Conservation (phyloP, 2,888 invertebrate genomes). For the Mylabris sibirica region DNA sequence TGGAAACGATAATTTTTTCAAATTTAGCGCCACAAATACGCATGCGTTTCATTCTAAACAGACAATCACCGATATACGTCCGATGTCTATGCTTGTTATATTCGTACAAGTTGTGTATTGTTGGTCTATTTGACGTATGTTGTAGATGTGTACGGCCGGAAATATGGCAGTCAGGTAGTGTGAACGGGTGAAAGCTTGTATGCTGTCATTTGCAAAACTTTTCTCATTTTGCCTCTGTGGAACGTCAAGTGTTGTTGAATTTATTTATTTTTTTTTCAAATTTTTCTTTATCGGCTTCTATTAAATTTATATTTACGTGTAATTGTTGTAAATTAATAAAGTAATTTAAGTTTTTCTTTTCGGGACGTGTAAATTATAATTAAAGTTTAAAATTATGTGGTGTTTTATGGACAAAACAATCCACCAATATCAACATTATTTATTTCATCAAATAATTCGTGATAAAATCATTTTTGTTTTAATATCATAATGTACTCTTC, state of each 20-base stretch:
- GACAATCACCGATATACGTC: neutral
- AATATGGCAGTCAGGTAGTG: conserved; percentile 9
- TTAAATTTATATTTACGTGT: neutral
- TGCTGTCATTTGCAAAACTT: conserved; percentile 11
- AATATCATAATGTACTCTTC: conserved; percentile 52
- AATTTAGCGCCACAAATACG: neutral
- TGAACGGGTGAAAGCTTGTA: neutral
- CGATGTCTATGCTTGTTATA: neutral
- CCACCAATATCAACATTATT: neutral
- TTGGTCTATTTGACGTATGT: neutral
- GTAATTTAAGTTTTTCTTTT: neutral
- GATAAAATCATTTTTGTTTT: conserved; percentile 26
- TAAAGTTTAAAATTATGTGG: conserved; percentile 10
- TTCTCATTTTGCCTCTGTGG: conserved; percentile 24
- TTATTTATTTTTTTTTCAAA: neutral
- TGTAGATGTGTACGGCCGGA: neutral
- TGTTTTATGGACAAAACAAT: conserved; percentile 13
- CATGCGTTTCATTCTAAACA: neutral
- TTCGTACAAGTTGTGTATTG: too few species aligned
- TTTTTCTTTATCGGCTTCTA: neutral
- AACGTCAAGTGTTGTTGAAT: conserved; percentile 26
- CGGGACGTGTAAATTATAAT: neutral
- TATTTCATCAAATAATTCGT: conserved; percentile 47
- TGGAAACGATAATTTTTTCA: neutral
- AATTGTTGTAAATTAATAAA: neutral